phyloP scores from a whole-genome alignment of 2,888 invertebrate genomes.

The Mimumesa dahlbomi region DNA sequence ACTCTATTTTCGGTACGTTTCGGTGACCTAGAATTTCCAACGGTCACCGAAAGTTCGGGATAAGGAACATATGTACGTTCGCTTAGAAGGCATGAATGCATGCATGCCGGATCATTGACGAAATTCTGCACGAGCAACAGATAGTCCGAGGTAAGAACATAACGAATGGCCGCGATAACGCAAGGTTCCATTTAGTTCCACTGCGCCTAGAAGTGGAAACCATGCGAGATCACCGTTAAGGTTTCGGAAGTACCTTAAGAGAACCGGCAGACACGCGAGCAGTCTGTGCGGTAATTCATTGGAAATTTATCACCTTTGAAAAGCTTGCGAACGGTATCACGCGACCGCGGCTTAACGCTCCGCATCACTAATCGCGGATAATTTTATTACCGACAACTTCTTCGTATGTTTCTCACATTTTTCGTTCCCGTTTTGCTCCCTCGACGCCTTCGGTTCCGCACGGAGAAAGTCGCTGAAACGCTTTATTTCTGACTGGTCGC shows the following conservation, averaged over 20 bases:
- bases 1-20: too few species aligned
- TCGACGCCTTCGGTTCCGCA: not conserved
- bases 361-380: constrained; percentile 27
- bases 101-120: constrained; percentile 1
- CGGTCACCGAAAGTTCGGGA: not conserved
- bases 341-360: constrained; percentile 35
- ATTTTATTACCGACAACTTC: constrained; percentile 51
- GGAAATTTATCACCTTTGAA: constrained; percentile 51
- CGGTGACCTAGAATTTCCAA: not conserved
- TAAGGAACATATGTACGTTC: not conserved
- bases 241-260: constrained; percentile 57
- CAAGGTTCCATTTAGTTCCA: constrained; percentile 25
- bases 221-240: constrained; percentile 54
- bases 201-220: constrained; percentile 27
- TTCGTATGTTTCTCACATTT: constrained; percentile 15
- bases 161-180: constrained; percentile 50
- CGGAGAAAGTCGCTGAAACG: constrained; percentile 24
- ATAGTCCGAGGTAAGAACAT: constrained; percentile 31
- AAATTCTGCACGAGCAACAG: constrained; percentile 46
- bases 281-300: constrained; percentile 52
- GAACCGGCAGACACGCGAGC: constrained; percentile 51
- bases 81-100: too few species aligned
- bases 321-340: constrained; percentile 43
- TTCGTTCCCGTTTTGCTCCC: not conserved
- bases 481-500: too few species aligned